Evolutionary conservation across 2,888 invertebrate genomes (phyloP).

Genomic region (Agonopterix alstromeriana): DNA sequence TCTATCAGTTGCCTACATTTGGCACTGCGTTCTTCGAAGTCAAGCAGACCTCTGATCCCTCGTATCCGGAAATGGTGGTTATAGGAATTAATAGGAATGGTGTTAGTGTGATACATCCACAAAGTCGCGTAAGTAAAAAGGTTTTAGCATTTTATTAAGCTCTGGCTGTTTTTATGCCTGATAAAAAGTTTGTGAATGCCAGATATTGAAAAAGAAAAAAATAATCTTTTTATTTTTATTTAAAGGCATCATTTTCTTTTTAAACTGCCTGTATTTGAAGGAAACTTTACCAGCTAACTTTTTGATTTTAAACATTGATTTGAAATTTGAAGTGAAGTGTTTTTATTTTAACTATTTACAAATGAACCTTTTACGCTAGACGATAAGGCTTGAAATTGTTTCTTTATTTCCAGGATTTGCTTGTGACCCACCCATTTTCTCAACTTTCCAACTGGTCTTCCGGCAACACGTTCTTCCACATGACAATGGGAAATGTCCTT

Average conservation of each 20-base stretch:
- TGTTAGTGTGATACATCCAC: constrained; percentile 91
- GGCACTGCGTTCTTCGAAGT: constrained; percentile 97
- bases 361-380: too few species aligned
- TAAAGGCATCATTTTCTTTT: too few species aligned
- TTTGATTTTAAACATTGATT: too few species aligned
- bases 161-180: too few species aligned
- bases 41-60: constrained; percentile 92
- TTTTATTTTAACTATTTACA: too few species aligned
- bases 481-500: constrained; percentile 96
- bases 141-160: background rate
- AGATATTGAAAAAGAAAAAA: too few species aligned
- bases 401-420: constrained; percentile 79
- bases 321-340: too few species aligned
- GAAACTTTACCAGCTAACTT: too few species aligned
- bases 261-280: too few species aligned
- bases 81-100: constrained; percentile 95
- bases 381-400: background rate
- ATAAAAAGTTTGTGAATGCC: too few species aligned
- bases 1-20: constrained; percentile 90
- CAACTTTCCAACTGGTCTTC: constrained; percentile 97
- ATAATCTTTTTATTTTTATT: too few species aligned
- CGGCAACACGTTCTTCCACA: constrained; percentile 95
- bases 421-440: constrained; percentile 90
- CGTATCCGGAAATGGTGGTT: constrained; percentile 89
- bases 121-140: constrained; percentile 82